These are phyloP conservation scores for Solenopsis invicta DNA, from an alignment of 1,140 invertebrate genomes.

Conservation along the genomic window DNA sequence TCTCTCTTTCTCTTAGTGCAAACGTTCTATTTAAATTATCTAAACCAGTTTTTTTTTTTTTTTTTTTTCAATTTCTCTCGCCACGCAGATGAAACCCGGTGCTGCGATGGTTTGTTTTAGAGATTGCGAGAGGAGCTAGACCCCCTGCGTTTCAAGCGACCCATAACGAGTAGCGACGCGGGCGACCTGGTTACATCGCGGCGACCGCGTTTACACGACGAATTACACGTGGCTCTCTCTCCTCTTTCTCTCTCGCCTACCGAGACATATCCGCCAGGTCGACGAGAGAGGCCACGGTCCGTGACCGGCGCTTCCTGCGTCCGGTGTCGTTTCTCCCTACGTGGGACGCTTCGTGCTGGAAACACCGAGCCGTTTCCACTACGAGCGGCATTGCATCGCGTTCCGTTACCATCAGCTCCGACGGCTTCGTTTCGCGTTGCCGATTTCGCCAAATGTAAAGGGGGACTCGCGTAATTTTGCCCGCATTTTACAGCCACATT, in stretches of 20 bases:
- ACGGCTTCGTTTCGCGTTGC: background rate
- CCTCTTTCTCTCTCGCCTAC: slow-evolving; percentile 19
- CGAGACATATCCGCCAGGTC: slow-evolving; percentile 62
- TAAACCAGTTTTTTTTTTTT: background rate
- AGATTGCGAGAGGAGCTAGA: slow-evolving; percentile 5
- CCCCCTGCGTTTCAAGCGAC: slow-evolving; percentile 23
- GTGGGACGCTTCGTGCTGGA: slow-evolving; percentile 5
- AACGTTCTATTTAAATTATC: background rate
- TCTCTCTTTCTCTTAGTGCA: no score
- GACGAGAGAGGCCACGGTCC: slow-evolving; percentile 70
- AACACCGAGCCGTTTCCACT: slow-evolving; percentile 22
- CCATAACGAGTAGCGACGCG: background rate
- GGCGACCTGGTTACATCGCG: slow-evolving; percentile 47
- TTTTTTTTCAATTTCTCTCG: background rate
- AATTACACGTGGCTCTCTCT: slow-evolving; percentile 43
- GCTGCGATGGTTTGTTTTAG: background rate
- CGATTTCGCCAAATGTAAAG: slow-evolving; percentile 12
- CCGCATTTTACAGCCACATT: background rate
- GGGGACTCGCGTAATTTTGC: background rate
- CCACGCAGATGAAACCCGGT: background rate
- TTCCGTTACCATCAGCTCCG: background rate
- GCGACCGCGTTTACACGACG: slow-evolving; percentile 45
- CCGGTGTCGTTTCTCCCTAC: slow-evolving; percentile 67
- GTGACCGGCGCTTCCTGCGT: slow-evolving; percentile 81
- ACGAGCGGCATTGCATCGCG: background rate